Evolutionary conservation across 2,888 invertebrate species (phyloP), one percentile per base, ranked within the genome.

Genomic region (Nasonia oneida): DNA sequence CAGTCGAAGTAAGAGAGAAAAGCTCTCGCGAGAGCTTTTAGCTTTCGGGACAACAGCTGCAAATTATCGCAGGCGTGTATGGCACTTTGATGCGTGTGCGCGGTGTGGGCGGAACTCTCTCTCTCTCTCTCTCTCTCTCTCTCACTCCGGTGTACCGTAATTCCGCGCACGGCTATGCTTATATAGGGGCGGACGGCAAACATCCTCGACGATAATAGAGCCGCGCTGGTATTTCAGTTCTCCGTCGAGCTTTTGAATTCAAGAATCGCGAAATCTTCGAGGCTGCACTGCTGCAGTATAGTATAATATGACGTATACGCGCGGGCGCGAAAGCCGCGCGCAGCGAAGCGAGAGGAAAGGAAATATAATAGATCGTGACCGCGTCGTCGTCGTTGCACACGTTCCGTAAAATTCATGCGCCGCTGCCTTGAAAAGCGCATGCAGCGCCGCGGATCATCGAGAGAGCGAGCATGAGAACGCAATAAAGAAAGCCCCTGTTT

Each of bases 351-450:
- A 39, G 53, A 57, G 57, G 73, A 70, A 75, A 70, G 75, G 15
- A 47, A 77, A 85, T 39, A 85, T 39, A 81, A 73, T 64, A 50
- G 64, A 76, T 47, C 73, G 77, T 77, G 61, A 81, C 39, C 77
- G 73, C 18, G 33, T 12, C 18, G 23, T 77, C 83, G 18, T 53
- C 83, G 18, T 53, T 50, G 78, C 78, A 57, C 76, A 75, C 53
- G 50, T 64, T 18, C 64, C 64, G 67, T 81, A 61, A 81, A 81
- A 81, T 85, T 78, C 73, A 81, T 81, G 71, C 73, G 71, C 81
- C 0, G 37, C n/a, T 29, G 29, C 33, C 57, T 18, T 76, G 84
- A 76, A 37, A 70, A 47, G 47, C 70, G 47, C 70, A 61, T 37
- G 23, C 61, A 23, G n/a, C n/a, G n/a, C 61, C 0, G 29, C 10